phyloP scores from a whole-genome alignment of 2,888 invertebrate species.

The Agrilus mali region DNA sequence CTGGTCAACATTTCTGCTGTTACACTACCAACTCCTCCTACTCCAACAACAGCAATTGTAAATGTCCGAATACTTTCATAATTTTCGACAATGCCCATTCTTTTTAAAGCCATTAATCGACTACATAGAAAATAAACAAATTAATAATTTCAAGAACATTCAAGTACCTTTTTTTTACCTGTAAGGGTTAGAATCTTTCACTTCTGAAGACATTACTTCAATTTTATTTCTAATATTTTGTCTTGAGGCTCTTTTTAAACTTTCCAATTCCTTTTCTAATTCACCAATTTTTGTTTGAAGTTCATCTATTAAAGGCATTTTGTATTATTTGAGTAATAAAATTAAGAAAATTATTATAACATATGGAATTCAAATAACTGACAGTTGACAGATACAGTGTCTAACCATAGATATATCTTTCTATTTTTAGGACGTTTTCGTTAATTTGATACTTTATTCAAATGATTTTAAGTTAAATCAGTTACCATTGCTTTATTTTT shows the following conservation, averaged over 20 bases:
- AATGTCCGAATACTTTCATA: constrained; percentile 86
- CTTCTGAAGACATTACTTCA: constrained; percentile 85
- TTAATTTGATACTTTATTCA: no score
- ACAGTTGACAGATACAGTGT: no score
- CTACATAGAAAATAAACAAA: constrained; percentile 34
- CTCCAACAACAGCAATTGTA: constrained; percentile 88
- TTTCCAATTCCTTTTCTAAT: constrained; percentile 36
- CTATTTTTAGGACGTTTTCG: no score
- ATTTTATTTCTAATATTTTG: constrained; percentile 54
- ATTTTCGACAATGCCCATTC: constrained; percentile 98
- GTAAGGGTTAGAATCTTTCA: constrained; percentile 96
- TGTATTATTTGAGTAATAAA: neutral
- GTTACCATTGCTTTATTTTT: no score
- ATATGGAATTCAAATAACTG: constrained; percentile 1
- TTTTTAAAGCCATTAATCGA: constrained; percentile 95
- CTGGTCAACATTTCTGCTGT: constrained; percentile 99
- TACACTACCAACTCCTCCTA: constrained; percentile 99
- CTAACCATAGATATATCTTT: no score
- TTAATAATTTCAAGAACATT: constrained; percentile 1
- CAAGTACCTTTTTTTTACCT: constrained; percentile 43
- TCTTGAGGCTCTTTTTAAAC: constrained; percentile 2
- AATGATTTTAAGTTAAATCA: no score
- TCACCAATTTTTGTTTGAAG: constrained; percentile 48
- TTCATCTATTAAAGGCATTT: constrained; percentile 49
- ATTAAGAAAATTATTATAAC: neutral